Conservation (phyloP, 2,797 vertebrate genomes). For the Chaetodon trifasciatus region DNA sequence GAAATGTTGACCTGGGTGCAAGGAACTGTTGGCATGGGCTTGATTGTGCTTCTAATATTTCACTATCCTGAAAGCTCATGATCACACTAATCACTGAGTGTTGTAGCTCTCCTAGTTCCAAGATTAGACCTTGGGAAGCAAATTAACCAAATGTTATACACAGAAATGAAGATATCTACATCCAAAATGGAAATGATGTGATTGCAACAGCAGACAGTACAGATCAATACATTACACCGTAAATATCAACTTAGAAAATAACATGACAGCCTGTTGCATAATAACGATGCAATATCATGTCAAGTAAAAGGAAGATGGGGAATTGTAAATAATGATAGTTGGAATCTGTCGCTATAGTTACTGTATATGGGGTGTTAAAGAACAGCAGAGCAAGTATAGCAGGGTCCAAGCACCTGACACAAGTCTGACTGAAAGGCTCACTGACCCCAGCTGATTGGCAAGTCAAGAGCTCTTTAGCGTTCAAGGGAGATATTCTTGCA, state of each 20-base stretch:
- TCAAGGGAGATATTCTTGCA: too few species aligned
- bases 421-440: too few species aligned
- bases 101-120: neutral
- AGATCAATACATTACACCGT: neutral
- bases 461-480: too few species aligned
- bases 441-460: too few species aligned
- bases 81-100: neutral
- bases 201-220: neutral
- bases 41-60: slow-evolving; percentile 6
- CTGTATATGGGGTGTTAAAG: too few species aligned
- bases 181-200: neutral
- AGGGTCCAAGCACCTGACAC: too few species aligned
- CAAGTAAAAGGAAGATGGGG: neutral
- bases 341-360: too few species aligned
- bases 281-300: too few species aligned
- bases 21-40: slow-evolving; percentile 33
- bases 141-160: neutral
- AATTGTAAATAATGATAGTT: neutral
- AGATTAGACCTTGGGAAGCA: neutral
- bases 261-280: neutral
- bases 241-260: neutral
- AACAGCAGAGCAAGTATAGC: too few species aligned
- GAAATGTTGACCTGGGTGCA: neutral
- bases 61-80: neutral
- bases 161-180: neutral